Evolutionary conservation across 2,888 invertebrate genomes (phyloP).

Genomic region (Tetropium fuscum): DNA sequence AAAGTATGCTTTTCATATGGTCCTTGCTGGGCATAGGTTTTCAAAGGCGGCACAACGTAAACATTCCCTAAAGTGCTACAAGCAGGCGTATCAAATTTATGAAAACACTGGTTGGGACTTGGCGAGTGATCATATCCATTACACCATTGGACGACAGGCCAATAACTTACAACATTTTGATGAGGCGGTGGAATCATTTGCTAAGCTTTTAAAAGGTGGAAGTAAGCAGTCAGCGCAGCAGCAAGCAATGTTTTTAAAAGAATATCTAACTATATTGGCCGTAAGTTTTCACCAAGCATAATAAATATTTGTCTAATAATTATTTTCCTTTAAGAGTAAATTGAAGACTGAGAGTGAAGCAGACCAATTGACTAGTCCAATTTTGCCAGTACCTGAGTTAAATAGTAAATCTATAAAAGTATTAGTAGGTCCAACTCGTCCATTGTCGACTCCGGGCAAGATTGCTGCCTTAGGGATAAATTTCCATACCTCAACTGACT

Average conservation of each 20-base stretch:
- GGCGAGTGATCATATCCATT: conserved; percentile 96
- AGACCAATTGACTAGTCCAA: conserved; percentile 48
- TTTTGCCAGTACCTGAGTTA: conserved; percentile 82
- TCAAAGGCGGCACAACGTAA: conserved; percentile 93
- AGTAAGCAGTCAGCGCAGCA: conserved; percentile 79
- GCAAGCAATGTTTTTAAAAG: conserved; percentile 85
- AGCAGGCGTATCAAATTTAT: conserved; percentile 86
- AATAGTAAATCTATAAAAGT: conserved; percentile 78
- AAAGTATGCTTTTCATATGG: conserved; percentile 97
- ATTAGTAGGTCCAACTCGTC: conserved; percentile 73
- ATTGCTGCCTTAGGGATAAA: conserved; percentile 69
- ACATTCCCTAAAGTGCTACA: conserved; percentile 92
- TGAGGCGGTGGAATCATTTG: conserved; percentile 81
- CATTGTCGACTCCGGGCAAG: conserved; percentile 70
- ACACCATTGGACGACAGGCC: conserved; percentile 92
- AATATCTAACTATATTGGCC: conserved; percentile 88
- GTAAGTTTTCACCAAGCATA: conserved; percentile 65
- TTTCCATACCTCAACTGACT: conserved; percentile 57
- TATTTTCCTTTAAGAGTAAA: conserved; percentile 55
- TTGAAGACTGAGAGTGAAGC: conserved; percentile 64
- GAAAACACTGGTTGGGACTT: conserved; percentile 87
- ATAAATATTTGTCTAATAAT: no score
- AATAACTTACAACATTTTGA: conserved; percentile 80
- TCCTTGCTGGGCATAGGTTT: conserved; percentile 95
- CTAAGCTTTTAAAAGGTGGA: conserved; percentile 78